Conservation (phyloP, 2,113 vertebrate genomes). For the Ptilonorhynchus violaceus region DNA sequence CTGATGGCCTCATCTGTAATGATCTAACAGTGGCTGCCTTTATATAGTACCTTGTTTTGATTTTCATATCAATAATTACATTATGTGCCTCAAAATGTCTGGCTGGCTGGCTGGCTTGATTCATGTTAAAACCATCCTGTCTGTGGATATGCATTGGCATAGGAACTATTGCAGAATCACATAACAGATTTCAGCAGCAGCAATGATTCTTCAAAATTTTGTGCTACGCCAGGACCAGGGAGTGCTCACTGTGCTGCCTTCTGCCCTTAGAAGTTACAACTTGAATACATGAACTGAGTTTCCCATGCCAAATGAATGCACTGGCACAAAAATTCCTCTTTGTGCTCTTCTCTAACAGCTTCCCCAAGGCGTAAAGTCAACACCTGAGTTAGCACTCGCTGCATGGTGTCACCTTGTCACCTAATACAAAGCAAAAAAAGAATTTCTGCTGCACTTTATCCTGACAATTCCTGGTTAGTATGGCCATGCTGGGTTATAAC, state of each 20-base stretch:
- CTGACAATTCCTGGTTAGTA: background rate
- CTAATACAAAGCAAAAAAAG: background rate
- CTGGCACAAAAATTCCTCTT: background rate
- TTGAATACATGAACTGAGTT: background rate
- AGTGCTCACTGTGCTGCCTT: background rate
- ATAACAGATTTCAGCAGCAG: background rate
- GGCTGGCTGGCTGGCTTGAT: background rate
- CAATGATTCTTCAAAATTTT: background rate
- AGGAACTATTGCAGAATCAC: background rate
- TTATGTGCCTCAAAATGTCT: slow-evolving; percentile 32
- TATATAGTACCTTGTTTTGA: slow-evolving; percentile 49
- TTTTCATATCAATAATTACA: slow-evolving; percentile 55
- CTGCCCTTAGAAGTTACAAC: background rate
- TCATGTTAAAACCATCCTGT: background rate
- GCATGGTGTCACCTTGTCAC: background rate
- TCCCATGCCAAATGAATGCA: background rate
- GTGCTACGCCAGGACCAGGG: background rate
- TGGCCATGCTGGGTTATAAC: background rate
- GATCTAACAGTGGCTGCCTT: slow-evolving; percentile 32
- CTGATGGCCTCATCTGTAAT: slow-evolving; percentile 22
- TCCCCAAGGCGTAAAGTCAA: background rate
- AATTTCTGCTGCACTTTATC: background rate
- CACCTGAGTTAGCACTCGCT: background rate
- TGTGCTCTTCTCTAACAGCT: background rate
- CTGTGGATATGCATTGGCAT: background rate